phyloP scores from a whole-genome alignment of 2,113 vertebrate genomes.

The Gymnogyps californianus region DNA sequence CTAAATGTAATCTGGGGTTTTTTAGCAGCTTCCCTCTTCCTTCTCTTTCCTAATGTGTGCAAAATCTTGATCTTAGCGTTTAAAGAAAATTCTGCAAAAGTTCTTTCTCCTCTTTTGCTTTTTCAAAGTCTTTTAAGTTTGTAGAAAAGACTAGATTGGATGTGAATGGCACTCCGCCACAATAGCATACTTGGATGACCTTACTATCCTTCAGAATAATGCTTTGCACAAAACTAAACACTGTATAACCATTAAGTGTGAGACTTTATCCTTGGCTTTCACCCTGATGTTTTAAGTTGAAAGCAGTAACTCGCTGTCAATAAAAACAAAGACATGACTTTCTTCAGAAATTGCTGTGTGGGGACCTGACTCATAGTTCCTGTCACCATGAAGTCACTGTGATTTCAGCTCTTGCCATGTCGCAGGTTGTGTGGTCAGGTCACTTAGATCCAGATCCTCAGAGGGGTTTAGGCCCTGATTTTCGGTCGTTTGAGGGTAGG shows the following conservation, averaged over 20 bases:
- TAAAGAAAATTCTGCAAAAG: background rate
- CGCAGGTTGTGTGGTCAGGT: background rate
- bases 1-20: background rate
- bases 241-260: background rate
- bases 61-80: background rate
- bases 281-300: background rate
- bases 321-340: background rate
- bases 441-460: background rate
- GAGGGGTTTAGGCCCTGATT: background rate
- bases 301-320: background rate
- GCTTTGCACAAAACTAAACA: background rate
- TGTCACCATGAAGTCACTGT: background rate
- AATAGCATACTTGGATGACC: background rate
- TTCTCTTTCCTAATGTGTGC: background rate
- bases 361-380: background rate
- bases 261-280: background rate
- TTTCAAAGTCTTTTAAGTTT: background rate
- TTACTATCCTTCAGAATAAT: background rate
- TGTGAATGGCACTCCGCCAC: background rate
- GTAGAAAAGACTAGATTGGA: background rate
- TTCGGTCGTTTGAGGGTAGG: background rate
- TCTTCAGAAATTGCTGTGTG: background rate
- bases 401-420: background rate
- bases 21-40: background rate
- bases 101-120: background rate